A percentile compares a stretch with the other conserved stretches of the same genome.
phyloP scores from a whole-genome alignment of 2,888 invertebrate species.

The Andricus quercusramuli region DNA sequence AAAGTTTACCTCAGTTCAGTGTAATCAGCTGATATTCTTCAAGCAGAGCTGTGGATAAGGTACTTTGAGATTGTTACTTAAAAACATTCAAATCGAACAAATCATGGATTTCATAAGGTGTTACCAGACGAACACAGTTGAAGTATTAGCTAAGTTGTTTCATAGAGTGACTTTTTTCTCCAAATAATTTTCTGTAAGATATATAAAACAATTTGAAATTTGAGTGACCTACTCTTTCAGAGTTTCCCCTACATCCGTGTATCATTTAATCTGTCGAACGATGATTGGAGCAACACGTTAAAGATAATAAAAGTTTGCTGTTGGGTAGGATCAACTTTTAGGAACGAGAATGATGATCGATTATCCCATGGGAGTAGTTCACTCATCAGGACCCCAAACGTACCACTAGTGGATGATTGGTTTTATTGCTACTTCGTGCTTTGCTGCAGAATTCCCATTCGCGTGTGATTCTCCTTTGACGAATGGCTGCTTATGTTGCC shows the following conservation, averaged over 20 bases:
- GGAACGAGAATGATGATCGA: constrained; percentile 8
- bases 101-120: too few relatives aligned
- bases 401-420: constrained; percentile 57
- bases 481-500: constrained; percentile 53
- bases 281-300: neutral
- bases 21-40: too few relatives aligned
- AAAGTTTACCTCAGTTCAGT: too few relatives aligned
- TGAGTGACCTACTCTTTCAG: too few relatives aligned
- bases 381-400: constrained; percentile 11
- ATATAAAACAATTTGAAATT: too few relatives aligned
- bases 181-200: too few relatives aligned
- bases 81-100: too few relatives aligned
- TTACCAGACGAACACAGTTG: too few relatives aligned
- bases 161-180: too few relatives aligned
- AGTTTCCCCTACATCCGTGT: neutral
- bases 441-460: constrained; percentile 46
- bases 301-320: neutral
- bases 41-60: too few relatives aligned
- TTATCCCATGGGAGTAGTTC: constrained; percentile 33
- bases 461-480: constrained; percentile 61
- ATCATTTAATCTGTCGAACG: neutral
- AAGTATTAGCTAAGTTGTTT: too few relatives aligned
- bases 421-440: constrained; percentile 61
- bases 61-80: too few relatives aligned
- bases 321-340: neutral